Evolutionary conservation across 2,888 invertebrate genomes (phyloP), one percentile per base, ranked within the genome.

Genomic region (Lasioglossum leucozonium): DNA sequence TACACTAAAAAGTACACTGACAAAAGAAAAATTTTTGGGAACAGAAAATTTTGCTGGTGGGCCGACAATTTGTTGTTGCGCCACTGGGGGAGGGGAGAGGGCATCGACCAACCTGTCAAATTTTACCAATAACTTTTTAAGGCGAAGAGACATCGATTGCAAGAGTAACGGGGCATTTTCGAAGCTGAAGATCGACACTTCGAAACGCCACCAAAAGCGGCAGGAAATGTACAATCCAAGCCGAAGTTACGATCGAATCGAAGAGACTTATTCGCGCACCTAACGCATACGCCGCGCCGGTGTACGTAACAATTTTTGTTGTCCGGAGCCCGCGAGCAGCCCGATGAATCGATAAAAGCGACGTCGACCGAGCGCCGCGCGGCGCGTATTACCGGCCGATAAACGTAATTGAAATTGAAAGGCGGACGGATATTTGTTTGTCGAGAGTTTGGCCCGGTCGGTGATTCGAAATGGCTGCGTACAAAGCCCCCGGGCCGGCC

Each of bases 381-480:
- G 67, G 22, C 34, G 67, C 11, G 67, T 67, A 67, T 65, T 42
- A 16, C 11, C 62, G 34, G 42, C 22, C 40, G 82, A 75, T 79
- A 72, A 65, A n/a, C 47, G 75, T 75, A 80, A 82, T 80, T 75
- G 65, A 75, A 82, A 75, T 75, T 79, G 58, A 75, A 79, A 80
- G 40, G 62, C 34, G 65, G 16, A 40, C 22, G 80, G 34, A 79
- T 74, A 79, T 83, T 44, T 80, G 75, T 80, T 80, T 83, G 82
- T 26, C 37, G 42, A 67, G 79, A 65, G 80, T 76, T 62, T 30
- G 16, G 51, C 51, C 71, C 30, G 40, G 26, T 6, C 40, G 72
- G 44, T 30, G 82, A 84, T 72, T 78, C 77, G 74, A 75, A 82
- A 84, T 82, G 58, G 79, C 34, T 62, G 47, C 82, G 79, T 76